Evolutionary conservation across 2,888 invertebrate genomes (phyloP), one percentile per base, ranked within the genome.

Genomic region (Pherbina coryleti): DNA sequence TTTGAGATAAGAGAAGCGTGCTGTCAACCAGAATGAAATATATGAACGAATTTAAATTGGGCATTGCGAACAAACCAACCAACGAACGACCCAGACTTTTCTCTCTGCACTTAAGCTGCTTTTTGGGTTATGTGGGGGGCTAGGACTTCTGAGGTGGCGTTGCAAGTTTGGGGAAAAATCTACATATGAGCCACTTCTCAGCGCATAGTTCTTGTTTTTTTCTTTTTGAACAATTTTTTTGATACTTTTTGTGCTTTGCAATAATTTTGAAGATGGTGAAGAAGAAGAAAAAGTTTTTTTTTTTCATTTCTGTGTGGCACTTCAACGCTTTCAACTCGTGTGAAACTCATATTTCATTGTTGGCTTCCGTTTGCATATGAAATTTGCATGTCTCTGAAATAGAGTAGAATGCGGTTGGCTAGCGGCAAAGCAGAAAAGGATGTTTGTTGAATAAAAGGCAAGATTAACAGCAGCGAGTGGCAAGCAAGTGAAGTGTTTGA

Each of bases 11-110:
- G 92, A 92, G 92, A 92, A 92, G 92, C 92, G 92, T 92, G 92
- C 92, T 92, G 92, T 92, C 92, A 92, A 91, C 91, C 91, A 90
- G 90, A 92, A 92, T 92, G 92, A 92, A 92, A 92, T 92, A 92
- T 92, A 92, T 87, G 89, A 88, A 86, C 87, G 88, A 85, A 89
- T 89, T 89, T 89, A 90, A 89, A 89, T 89, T 89, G 89, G 89
- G 90, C 87, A 87, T 86, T 85, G 34, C 72, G 60, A 19, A 60
- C 44, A 11, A 44, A 17, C 28, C 64, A 31, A n/a, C 31, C 64
- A 31, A 64, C 25, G 31, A 28, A 44, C 37, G 28, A 19, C 19
- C 19, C 66, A 25, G 22, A 19, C 11, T 31, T 28, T 72, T 25
- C 22, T 71, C n/a, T 57, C 31, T 17, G 79, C 81, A 78, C 78